These are phyloP conservation scores for Arizona elegans DNA, from an alignment of 2,113 vertebrate species.

Conservation along the genomic window DNA sequence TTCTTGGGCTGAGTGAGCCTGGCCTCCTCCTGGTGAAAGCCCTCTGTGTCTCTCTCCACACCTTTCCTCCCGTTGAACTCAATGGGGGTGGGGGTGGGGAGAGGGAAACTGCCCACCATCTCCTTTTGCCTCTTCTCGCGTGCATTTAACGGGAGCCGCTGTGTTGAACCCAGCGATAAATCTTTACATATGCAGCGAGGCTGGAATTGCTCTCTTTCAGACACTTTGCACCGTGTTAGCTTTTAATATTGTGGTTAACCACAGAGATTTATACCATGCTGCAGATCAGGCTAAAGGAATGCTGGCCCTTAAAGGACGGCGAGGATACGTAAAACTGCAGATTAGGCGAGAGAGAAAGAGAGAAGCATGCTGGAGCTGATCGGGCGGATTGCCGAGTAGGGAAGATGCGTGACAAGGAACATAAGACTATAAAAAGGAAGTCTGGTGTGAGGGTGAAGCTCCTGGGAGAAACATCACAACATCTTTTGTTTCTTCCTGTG, in stretches of 20 bases:
- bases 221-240: constrained; percentile 17
- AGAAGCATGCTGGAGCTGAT: neutral
- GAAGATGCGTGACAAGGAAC: neutral
- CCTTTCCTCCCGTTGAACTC: rapidly evolving
- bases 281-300: constrained; percentile 42
- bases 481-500: neutral
- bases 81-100: neutral
- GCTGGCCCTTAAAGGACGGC: neutral
- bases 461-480: neutral
- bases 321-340: constrained; percentile 19
- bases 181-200: neutral
- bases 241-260: constrained; percentile 48
- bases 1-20: neutral
- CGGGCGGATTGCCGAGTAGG: constrained; percentile 1
- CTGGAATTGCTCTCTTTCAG: constrained; percentile 9
- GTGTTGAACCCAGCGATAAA: rapidly evolving
- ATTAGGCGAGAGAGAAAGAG: neutral
- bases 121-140: neutral
- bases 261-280: constrained; percentile 40
- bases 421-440: neutral
- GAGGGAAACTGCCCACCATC: neutral
- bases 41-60: neutral
- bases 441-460: neutral
- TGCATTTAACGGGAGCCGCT: neutral
- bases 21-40: neutral